Conservation (phyloP, 1,140 invertebrate species). For the Maconellicoccus hirsutus region DNA sequence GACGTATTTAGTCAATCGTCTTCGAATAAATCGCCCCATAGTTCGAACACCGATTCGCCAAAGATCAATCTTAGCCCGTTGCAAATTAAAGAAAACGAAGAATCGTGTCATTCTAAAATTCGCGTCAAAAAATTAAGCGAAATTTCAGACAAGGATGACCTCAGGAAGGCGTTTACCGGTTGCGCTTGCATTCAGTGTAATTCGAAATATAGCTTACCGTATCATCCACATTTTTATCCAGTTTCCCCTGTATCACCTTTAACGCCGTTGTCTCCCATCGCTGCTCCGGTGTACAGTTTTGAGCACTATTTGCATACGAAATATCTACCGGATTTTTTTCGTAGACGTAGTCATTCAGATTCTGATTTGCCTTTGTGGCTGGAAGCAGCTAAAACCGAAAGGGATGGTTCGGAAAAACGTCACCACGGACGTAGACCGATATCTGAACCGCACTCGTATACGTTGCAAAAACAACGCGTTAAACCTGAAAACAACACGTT, state of each 20-base stretch:
- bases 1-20: conserved; percentile 45
- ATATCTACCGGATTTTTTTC: conserved; percentile 55
- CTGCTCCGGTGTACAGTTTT: conserved; percentile 46
- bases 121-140: neutral
- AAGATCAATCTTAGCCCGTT: conserved; percentile 46
- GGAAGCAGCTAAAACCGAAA: conserved; percentile 36
- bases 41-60: conserved; percentile 42
- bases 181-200: conserved; percentile 34
- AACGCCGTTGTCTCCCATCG: conserved; percentile 39
- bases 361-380: conserved; percentile 49
- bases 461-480: conserved; percentile 26
- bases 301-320: conserved; percentile 60
- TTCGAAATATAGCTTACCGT: conserved; percentile 30
- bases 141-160: conserved; percentile 7
- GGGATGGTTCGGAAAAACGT: conserved; percentile 22
- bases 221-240: conserved; percentile 42
- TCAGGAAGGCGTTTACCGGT: conserved; percentile 25
- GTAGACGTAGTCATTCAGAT: conserved; percentile 58
- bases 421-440: conserved; percentile 23
- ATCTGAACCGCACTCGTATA: conserved; percentile 32
- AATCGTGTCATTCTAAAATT: conserved; percentile 31
- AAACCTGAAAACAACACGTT: conserved; percentile 40
- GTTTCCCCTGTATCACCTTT: conserved; percentile 48
- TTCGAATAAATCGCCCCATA: conserved; percentile 41
- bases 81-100: conserved; percentile 40